Evolutionary conservation across 2,888 invertebrate genomes (phyloP), one percentile per base, ranked within the genome.

Genomic region (Euplagia quadripunctaria): DNA sequence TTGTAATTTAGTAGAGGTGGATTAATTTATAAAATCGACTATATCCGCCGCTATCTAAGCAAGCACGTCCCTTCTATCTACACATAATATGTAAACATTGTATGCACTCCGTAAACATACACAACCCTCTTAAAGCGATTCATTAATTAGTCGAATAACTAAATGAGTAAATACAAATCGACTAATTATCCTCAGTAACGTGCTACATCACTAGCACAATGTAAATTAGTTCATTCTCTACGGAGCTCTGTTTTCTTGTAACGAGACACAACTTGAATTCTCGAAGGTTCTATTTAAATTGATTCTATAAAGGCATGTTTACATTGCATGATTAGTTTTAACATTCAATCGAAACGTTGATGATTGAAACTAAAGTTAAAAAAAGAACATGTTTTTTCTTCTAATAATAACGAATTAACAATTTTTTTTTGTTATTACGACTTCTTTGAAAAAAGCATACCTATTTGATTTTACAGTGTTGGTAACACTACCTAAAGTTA

Each of bases 141-240:
- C 70, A 73, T 61, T 70, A 73, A 69, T 73, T 70, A 73, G 65
- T 69, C 65, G 63, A 70, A 71, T 64, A 71, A 76, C 68, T 65
- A 43, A 70, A 70, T 73, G 70, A 73, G 46, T 64, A 76, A 71
- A 52, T 63, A 73, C 71, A 61, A 78, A 76, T 82, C 76, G 73
- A 75, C 73, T 70, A 80, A 77, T 75, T 75, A 64, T 66, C 73
- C 14, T 65, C 31, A 73, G 64, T 68, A 78, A 72, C 71, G 69
- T 74, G 68, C 51, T 61, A 72, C 80, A 70, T 75, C 76, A 61
- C 78, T 79, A 76, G 64, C 73, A 51, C 78, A 58, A 77, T 78
- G 81, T 72, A 78, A 83, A 81, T 83, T 75, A 75, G 78, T 70
- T 70, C 55, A 71, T 79, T 77, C 75, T 67, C 76, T 49, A 68